These are phyloP conservation scores for Palythoa grandiflora DNA, from an alignment of 92 coral and sea anemone species.

Conservation along the genomic window DNA sequence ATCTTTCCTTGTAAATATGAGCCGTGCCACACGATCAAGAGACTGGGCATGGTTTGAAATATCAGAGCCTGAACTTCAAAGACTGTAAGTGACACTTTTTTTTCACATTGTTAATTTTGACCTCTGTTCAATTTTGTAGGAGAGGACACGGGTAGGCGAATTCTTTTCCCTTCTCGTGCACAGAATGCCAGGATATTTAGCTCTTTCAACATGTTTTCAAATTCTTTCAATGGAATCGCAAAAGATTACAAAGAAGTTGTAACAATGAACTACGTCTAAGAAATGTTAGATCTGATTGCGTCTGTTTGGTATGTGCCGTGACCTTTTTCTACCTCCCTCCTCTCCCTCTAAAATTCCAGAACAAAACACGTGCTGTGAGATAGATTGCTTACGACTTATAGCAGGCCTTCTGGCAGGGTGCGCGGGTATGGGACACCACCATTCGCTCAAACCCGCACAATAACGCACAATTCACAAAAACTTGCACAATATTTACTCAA, in stretches of 20 bases:
- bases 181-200: too few species aligned
- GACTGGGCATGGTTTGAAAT: constrained; percentile 99
- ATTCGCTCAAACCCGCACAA: too few species aligned
- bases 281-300: too few species aligned
- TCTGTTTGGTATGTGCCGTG: background rate
- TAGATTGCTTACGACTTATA: background rate
- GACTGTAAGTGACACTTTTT: constrained; percentile 64
- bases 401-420: too few species aligned
- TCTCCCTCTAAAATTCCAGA: background rate
- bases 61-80: constrained; percentile 80
- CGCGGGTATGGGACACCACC: too few species aligned
- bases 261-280: too few species aligned
- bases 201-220: too few species aligned
- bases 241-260: too few species aligned
- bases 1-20: constrained; percentile 84
- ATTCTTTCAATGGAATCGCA: too few species aligned
- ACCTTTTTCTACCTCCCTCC: background rate
- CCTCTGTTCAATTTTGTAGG: background rate
- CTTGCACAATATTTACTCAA: too few species aligned
- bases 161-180: too few species aligned
- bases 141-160: background rate
- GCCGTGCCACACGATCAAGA: constrained; percentile 90
- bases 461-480: too few species aligned
- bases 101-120: background rate
- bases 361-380: background rate